Evolutionary conservation across 2,888 invertebrate genomes (phyloP).

Genomic region (Hyalella azteca): DNA sequence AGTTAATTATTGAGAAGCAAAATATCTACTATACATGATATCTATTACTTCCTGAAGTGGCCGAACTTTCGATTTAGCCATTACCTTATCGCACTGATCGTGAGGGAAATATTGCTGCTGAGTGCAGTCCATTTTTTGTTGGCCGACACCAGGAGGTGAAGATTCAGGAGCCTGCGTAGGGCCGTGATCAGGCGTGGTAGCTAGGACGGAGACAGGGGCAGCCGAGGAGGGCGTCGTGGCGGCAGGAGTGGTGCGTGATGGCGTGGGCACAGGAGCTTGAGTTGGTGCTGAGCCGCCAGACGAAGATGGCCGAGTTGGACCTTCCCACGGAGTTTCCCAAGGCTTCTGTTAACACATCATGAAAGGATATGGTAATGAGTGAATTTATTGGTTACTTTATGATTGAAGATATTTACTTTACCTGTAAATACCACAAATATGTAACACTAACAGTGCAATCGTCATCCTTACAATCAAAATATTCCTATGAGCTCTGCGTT

Average conservation of each 20-base stretch:
- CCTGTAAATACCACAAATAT: too few relatives aligned
- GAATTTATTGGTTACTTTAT: too few relatives aligned
- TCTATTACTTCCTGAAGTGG: too few relatives aligned
- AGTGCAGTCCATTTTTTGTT: constrained; percentile 55
- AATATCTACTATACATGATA: too few relatives aligned
- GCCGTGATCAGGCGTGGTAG: neutral
- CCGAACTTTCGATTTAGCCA: too few relatives aligned
- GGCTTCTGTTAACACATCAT: too few relatives aligned
- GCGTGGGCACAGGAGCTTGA: constrained; percentile 72
- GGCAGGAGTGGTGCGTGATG: constrained; percentile 70
- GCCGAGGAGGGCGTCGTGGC: constrained; percentile 14
- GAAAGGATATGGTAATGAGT: too few relatives aligned
- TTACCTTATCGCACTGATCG: constrained; percentile 54
- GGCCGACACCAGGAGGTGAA: neutral
- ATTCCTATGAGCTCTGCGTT: too few relatives aligned
- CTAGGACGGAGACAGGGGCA: constrained; percentile 36
- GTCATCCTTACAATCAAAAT: too few relatives aligned
- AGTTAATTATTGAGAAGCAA: too few relatives aligned
- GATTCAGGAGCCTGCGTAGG: constrained; percentile 47
- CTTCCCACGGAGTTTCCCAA: constrained; percentile 18
- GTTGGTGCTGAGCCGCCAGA: constrained; percentile 34
- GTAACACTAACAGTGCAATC: too few relatives aligned
- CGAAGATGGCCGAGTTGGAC: neutral
- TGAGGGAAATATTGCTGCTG: constrained; percentile 58
- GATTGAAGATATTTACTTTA: too few relatives aligned